Evolutionary conservation across 2,113 vertebrate genomes (phyloP).

Genomic region (Oxygymnocypris stewartii): DNA sequence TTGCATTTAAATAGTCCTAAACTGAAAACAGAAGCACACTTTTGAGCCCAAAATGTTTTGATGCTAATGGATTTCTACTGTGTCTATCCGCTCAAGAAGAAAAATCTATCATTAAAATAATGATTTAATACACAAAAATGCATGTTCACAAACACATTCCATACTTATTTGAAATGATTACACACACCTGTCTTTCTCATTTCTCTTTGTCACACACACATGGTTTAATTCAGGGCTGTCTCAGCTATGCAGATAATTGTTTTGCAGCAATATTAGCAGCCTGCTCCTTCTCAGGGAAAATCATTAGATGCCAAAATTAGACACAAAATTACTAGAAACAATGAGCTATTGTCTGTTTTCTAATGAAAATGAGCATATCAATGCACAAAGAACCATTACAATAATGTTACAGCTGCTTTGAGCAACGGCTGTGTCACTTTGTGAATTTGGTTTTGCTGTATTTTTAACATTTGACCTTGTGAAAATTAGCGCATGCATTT

Average conservation of each 20-base stretch:
- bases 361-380: constrained; percentile 4
- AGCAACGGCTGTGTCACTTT: background rate
- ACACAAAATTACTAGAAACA: constrained; percentile 52
- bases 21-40: background rate
- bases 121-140: background rate
- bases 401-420: background rate
- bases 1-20: background rate
- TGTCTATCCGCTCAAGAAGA: background rate
- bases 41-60: background rate
- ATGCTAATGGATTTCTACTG: background rate
- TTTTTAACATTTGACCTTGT: constrained; percentile 3
- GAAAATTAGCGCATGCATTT: background rate
- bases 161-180: background rate
- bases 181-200: background rate
- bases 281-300: constrained; percentile 42
- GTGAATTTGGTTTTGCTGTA: too few relatives aligned
- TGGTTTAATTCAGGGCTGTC: constrained; percentile 6
- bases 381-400: background rate
- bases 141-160: constrained; percentile 22
- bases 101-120: background rate
- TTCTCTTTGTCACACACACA: constrained; percentile 4
- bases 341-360: constrained; percentile 37
- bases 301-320: constrained; percentile 48
- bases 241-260: constrained; percentile 57
- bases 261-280: constrained; percentile 31